phyloP scores from a whole-genome alignment of 2,113 vertebrate genomes.

The Macrotus californicus region DNA sequence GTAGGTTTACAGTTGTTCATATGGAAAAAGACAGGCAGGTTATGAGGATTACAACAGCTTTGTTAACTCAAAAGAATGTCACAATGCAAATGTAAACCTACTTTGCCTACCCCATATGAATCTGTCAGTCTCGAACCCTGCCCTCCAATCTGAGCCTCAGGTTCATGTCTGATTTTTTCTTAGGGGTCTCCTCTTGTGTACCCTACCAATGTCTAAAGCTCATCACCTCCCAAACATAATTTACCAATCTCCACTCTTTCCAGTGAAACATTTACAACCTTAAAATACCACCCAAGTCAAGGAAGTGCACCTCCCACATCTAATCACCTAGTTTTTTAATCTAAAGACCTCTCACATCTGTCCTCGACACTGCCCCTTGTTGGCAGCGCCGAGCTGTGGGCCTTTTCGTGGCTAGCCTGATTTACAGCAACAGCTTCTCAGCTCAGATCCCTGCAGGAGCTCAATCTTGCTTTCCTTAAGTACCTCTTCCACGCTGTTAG shows the following conservation, averaged over 20 bases:
- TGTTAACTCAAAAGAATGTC: background rate
- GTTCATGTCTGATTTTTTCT: background rate
- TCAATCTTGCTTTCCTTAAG: conserved; percentile 32
- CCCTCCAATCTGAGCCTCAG: background rate
- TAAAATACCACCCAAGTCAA: background rate
- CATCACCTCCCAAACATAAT: background rate
- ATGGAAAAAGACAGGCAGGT: background rate
- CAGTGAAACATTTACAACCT: background rate
- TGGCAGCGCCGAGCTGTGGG: background rate
- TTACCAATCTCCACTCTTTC: background rate
- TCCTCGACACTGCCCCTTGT: too few species aligned
- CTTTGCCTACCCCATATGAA: background rate
- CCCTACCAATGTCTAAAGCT: background rate
- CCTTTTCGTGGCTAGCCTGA: background rate
- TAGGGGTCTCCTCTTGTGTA: background rate
- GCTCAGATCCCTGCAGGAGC: background rate
- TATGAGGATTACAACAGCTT: background rate
- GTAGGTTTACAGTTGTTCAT: background rate
- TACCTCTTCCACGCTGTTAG: conserved; percentile 3
- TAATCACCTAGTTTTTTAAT: background rate
- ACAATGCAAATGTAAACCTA: background rate
- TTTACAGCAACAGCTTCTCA: background rate
- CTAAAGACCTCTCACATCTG: background rate
- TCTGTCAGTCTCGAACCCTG: background rate
- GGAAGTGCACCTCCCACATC: background rate